phyloP scores from a whole-genome alignment of 23 tunicate species.

The Halocynthia roretzi region DNA sequence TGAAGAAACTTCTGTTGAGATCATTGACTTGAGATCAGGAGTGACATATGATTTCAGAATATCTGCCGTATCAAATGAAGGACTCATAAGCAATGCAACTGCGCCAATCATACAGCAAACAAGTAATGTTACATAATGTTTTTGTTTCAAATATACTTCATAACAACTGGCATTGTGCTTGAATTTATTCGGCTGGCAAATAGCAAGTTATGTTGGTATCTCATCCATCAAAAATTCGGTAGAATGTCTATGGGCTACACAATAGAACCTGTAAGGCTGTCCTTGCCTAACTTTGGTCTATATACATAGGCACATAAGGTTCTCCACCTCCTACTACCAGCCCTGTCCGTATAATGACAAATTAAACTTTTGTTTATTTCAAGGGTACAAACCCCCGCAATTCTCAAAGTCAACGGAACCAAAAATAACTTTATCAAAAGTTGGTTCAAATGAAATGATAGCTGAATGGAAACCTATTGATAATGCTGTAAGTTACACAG shows the following conservation, averaged over 20 bases:
- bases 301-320: too few species aligned
- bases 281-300: too few species aligned
- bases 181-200: too few species aligned
- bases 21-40: constrained; percentile 29
- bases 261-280: too few species aligned
- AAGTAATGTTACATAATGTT: constrained; percentile 22
- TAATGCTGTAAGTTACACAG: constrained; percentile 38
- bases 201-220: too few species aligned
- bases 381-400: constrained; percentile 36
- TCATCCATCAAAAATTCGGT: too few species aligned
- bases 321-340: too few species aligned
- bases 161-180: too few species aligned
- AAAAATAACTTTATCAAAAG: constrained; percentile 19
- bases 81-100: constrained; percentile 18
- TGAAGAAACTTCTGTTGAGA: background rate
- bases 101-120: constrained; percentile 26
- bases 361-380: background rate
- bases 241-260: too few species aligned
- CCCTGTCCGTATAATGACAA: too few species aligned
- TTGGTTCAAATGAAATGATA: constrained; percentile 13
- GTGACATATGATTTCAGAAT: constrained; percentile 40
- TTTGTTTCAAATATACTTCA: background rate
- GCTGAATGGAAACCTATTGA: constrained; percentile 36
- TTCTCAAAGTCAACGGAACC: constrained; percentile 34
- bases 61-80: constrained; percentile 20